phyloP scores from a whole-genome alignment of 2,888 invertebrate species.

The Clistopyga incitator region DNA sequence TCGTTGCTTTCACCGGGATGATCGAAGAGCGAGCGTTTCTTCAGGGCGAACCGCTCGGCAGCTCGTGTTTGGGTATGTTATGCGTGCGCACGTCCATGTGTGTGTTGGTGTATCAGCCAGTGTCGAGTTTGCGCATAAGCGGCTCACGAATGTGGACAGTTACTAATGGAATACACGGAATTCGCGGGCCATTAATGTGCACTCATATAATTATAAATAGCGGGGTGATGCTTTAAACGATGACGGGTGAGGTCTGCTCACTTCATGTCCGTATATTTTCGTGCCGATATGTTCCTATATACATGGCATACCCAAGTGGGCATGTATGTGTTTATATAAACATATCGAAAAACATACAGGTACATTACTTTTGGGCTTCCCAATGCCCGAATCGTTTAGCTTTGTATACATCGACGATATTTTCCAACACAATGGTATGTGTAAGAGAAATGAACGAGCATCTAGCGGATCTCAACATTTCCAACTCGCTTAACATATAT shows the following conservation, averaged over 20 bases:
- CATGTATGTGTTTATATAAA: no score
- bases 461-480: no score
- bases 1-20: slow-evolving; percentile 41
- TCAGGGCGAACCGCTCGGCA: slow-evolving; percentile 22
- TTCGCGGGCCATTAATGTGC: slow-evolving; percentile 80
- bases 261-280: slow-evolving; percentile 44
- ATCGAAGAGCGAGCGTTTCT: slow-evolving; percentile 47
- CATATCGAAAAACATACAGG: no score
- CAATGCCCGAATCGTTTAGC: no score
- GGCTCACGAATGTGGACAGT: slow-evolving; percentile 76
- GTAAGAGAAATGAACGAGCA: no score
- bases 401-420: no score
- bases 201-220: slow-evolving; percentile 79
- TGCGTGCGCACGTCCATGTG: background rate
- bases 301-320: background rate
- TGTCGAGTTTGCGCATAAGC: slow-evolving; percentile 29
- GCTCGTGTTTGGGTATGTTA: background rate
- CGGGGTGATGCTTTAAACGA: slow-evolving; percentile 80
- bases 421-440: no score
- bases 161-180: slow-evolving; percentile 82
- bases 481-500: slow-evolving; percentile 3
- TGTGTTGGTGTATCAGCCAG: background rate
- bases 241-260: slow-evolving; percentile 76
- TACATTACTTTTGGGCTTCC: no score
- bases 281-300: background rate